Evolutionary conservation across 2,113 vertebrate species (phyloP), one percentile per base, ranked within the genome.

Genomic region (Spilogale gracilis): DNA sequence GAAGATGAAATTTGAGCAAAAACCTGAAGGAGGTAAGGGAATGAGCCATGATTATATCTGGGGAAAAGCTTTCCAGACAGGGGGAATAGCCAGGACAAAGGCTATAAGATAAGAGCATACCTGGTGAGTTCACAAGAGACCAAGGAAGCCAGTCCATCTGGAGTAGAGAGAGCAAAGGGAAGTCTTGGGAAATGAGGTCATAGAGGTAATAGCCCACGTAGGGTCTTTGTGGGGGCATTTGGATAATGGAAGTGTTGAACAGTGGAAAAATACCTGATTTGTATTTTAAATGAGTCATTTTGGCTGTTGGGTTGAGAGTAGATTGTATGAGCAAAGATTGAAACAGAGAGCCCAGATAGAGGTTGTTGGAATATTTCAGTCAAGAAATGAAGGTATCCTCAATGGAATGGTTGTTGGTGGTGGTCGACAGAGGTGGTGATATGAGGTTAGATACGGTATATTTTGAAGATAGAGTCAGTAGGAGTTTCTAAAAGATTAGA

Each of bases 291-390:
- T 94, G 56, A 20, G 52, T 86, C 56, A 65, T 3, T 93, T 65
- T 71, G 48, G 43, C 79, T 88, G 20, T 45, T 92, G 32, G 54
- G n/a, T 61, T 92, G 89, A 96, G 14, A 92, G 50, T 78, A n/a
- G 20, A 54, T 61, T 71, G 7, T 71, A 45, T 89, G 78, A 92
- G 21, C 93, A 79, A 60, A 54, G 27, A 17, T 43, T 79, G n/a
- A 65, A 93, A 74, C 12, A 67, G 30, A 90, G 81, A 67, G 54
- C 43, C 16, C 1, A 32, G 45, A 80, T 65, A 60, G 86, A 73
- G n/a, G 21, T 50, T 60, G 20, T 45, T 80, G 71, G 52, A 93
- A 38, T 81, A 81, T 86, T 88, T 95, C 54, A 76, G 14, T 82
- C n/a, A 82, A 73, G 67, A 69, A 71, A 61, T 61, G n/a, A 94